A percentile compares a stretch with the other conserved stretches of the same genome.
These are phyloP conservation scores for Malurus alboscapulatus DNA, from an alignment of 2,113 vertebrate genomes.

Conservation along the genomic window DNA sequence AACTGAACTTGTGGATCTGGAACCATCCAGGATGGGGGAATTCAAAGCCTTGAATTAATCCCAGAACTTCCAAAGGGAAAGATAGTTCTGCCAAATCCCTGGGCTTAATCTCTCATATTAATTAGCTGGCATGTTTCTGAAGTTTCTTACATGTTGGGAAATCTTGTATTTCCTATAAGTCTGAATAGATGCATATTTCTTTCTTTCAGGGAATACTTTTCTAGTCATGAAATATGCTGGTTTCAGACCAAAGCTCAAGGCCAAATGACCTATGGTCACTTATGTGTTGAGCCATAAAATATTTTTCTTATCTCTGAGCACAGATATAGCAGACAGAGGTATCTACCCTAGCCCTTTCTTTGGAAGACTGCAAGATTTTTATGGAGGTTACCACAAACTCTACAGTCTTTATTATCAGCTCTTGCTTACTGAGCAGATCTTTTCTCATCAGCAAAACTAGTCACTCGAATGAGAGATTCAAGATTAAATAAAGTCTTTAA, in stretches of 20 bases:
- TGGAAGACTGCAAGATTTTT: background rate
- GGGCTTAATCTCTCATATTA: background rate
- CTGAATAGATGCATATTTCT: background rate
- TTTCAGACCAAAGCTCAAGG: background rate
- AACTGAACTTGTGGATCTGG: background rate
- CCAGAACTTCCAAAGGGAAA: background rate
- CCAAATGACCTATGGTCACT: background rate
- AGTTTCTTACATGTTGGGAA: background rate
- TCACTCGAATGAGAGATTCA: background rate
- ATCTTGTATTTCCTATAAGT: background rate
- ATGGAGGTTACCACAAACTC: background rate
- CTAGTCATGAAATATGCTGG: background rate
- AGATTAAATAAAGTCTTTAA: background rate
- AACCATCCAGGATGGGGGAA: background rate
- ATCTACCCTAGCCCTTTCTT: background rate
- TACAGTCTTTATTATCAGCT: background rate
- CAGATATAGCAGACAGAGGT: background rate
- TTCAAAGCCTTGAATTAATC: background rate
- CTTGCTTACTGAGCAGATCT: background rate
- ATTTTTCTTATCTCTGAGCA: slow-evolving; percentile 8
- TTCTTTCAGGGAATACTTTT: background rate
- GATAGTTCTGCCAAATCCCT: background rate
- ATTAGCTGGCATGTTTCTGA: background rate
- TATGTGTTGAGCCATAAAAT: background rate
- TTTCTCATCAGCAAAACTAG: background rate